Evolutionary conservation across 1,140 invertebrate species (phyloP).

Genomic region (Mizuhopecten yessoensis): DNA sequence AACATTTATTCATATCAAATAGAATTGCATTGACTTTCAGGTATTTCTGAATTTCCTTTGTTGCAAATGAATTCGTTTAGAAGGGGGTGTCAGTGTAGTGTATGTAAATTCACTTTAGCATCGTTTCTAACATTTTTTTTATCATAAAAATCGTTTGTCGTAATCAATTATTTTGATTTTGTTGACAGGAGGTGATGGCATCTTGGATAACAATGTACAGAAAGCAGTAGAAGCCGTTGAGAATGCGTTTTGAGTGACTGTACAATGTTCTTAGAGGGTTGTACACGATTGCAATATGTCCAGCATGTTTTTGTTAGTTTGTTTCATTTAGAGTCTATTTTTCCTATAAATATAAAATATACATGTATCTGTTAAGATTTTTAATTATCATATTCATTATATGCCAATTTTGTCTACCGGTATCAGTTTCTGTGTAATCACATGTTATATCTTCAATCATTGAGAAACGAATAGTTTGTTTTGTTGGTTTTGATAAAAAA

Average conservation of each 20-base stretch:
- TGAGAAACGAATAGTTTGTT: background rate
- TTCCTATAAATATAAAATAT: background rate
- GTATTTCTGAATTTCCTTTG: no score
- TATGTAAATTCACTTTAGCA: no score
- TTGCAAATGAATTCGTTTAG: no score
- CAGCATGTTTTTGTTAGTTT: background rate
- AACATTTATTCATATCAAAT: no score
- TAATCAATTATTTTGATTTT: slow-evolving; percentile 41
- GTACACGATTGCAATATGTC: background rate
- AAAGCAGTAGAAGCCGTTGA: slow-evolving; percentile 65
- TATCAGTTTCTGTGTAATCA: background rate
- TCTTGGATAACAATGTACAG: slow-evolving; percentile 69
- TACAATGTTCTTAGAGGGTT: no score
- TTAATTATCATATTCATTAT: background rate
- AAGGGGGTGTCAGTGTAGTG: no score
- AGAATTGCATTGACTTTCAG: no score
- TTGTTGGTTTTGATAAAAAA: background rate
- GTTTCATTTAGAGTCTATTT: background rate
- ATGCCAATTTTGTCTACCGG: background rate
- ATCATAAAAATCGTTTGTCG: no score
- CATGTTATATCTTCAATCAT: background rate
- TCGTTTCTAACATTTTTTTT: no score
- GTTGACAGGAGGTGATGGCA: slow-evolving; percentile 71
- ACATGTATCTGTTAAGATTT: background rate
- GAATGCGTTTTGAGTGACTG: slow-evolving; percentile 69